Conservation (phyloP, 2,888 invertebrate species). For the Tetrapedia diversipes region DNA sequence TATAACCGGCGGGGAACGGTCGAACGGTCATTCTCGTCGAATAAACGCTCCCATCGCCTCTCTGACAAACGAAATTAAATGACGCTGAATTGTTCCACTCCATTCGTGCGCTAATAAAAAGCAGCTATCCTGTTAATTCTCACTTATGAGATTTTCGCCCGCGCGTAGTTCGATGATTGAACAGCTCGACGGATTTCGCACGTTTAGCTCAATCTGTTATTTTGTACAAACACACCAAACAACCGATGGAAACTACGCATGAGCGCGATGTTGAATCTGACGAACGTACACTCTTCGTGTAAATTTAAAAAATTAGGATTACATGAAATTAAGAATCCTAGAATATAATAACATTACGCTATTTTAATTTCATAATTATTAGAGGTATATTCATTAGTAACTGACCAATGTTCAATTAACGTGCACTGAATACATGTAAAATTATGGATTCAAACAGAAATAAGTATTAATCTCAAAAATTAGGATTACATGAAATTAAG, state of each 20-base stretch:
- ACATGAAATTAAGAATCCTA: too few species aligned
- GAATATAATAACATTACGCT: too few species aligned
- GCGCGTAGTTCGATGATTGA: conserved; percentile 15
- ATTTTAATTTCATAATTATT: too few species aligned
- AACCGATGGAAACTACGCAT: background rate
- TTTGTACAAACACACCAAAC: background rate
- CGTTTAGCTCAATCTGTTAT: conserved; percentile 31
- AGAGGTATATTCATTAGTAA: too few species aligned
- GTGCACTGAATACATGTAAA: too few species aligned
- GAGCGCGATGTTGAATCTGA: background rate
- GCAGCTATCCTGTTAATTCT: conserved; percentile 39
- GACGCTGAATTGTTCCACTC: conserved; percentile 33
- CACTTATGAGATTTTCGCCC: conserved; percentile 33
- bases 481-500: too few species aligned
- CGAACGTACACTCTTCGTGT: too few species aligned
- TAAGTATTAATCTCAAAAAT: too few species aligned
- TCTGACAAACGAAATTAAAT: conserved; percentile 47
- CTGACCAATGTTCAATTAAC: too few species aligned
- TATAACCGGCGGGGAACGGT: conserved; percentile 4
- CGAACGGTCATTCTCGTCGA: conserved; percentile 10
- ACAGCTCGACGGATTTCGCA: conserved; percentile 15
- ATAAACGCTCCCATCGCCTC: background rate
- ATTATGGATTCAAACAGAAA: too few species aligned
- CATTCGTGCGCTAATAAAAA: conserved; percentile 43
- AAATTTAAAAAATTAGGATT: too few species aligned